A percentile compares a stretch with the other conserved stretches of the same genome.
Conservation (phyloP, 2,888 invertebrate species). For the Calliphora vomitoria region DNA sequence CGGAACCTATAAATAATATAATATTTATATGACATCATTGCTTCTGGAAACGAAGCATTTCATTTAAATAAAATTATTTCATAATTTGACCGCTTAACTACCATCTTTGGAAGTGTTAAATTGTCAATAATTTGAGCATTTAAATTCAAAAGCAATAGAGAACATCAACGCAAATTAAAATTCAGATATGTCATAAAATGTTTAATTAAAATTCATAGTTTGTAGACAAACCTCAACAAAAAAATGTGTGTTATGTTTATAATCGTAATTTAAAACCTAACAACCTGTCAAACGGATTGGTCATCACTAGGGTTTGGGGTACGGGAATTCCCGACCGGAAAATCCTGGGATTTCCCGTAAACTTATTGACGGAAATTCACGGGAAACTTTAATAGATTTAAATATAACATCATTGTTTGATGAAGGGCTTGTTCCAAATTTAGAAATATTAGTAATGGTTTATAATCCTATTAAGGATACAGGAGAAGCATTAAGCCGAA, state of each 20-base stretch:
- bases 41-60: not conserved
- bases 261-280: not conserved
- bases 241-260: not conserved
- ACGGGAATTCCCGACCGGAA: too few relatives aligned
- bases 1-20: too few relatives aligned
- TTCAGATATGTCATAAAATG: not conserved
- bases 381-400: too few relatives aligned
- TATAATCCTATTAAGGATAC: too few relatives aligned
- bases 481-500: too few relatives aligned
- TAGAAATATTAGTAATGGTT: too few relatives aligned
- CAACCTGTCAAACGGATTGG: slow-evolving; percentile 1
- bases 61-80: not conserved
- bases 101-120: slow-evolving; percentile 29
- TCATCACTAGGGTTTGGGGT: not conserved
- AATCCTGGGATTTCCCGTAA: not conserved
- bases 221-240: not conserved
- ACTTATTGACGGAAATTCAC: too few relatives aligned
- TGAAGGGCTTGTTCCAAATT: too few relatives aligned
- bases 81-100: slow-evolving; percentile 16
- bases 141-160: slow-evolving; percentile 26
- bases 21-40: not conserved
- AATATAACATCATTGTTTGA: too few relatives aligned
- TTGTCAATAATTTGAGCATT: slow-evolving; percentile 28
- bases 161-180: slow-evolving; percentile 6
- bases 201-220: not conserved